Percentiles rank a stretch among this genome's conserved stretches.
These are phyloP conservation scores for Plagodis dolabraria DNA, from an alignment of 2,888 invertebrate genomes.

Conservation along the genomic window DNA sequence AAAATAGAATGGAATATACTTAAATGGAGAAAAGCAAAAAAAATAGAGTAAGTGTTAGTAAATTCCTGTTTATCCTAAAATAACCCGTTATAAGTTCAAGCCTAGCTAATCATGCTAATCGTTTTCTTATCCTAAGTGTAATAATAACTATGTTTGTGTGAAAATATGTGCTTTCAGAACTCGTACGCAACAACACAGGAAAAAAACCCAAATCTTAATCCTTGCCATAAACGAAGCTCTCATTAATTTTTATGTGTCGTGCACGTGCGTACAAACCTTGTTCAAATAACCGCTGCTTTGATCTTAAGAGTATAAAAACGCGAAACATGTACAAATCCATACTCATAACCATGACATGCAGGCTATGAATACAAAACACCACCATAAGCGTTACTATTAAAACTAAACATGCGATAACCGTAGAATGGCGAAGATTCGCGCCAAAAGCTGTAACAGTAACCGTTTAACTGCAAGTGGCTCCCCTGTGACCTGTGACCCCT, in stretches of 20 bases:
- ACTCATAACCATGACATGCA: conserved; percentile 3
- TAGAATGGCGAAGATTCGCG: conserved; percentile 25
- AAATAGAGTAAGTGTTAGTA: too few species aligned
- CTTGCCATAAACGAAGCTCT: too few species aligned
- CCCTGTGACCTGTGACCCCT: conserved; percentile 13
- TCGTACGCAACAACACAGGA: too few species aligned
- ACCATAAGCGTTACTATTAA: conserved; percentile 27
- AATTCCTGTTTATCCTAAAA: too few species aligned
- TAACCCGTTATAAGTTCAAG: too few species aligned
- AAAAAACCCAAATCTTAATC: too few species aligned
- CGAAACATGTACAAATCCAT: conserved; percentile 16
- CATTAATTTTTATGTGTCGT: conserved; percentile 4
- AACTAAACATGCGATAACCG: conserved; percentile 28
- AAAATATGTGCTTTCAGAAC: too few species aligned
- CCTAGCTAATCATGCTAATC: too few species aligned
- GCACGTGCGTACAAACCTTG: conserved; percentile 9
- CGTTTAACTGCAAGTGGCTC: conserved; percentile 29
- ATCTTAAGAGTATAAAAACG: conserved; percentile 14
- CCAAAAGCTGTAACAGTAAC: conserved; percentile 30
- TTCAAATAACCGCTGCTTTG: not conserved
- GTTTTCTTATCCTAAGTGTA: too few species aligned
- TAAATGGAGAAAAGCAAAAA: too few species aligned
- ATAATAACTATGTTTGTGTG: too few species aligned
- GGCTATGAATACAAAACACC: conserved; percentile 29
- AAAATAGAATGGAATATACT: too few species aligned